A percentile compares a stretch with the other conserved stretches of the same genome.
Conservation (phyloP, 2,113 vertebrate species). For the Haliaeetus leucogaster region DNA sequence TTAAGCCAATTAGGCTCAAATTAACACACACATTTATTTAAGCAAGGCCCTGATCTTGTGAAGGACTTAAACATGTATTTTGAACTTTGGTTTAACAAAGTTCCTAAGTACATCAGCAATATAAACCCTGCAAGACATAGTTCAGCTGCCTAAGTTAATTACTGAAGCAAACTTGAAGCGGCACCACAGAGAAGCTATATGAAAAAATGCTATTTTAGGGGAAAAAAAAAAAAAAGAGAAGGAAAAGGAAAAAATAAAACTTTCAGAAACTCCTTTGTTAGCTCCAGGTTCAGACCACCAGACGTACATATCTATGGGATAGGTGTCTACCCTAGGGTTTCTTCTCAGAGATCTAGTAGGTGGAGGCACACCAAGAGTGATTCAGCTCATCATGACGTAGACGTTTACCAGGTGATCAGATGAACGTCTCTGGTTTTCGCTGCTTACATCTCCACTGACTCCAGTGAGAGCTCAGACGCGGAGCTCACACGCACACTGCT, state of each 20-base stretch:
- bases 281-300: background rate
- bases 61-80: background rate
- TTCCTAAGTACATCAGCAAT: background rate
- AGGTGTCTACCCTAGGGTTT: background rate
- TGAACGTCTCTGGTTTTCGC: background rate
- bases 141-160: background rate
- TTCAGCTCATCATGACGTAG: background rate
- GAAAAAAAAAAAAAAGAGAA: background rate
- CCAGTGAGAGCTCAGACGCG: background rate
- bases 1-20: conserved; percentile 42
- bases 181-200: background rate
- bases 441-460: background rate
- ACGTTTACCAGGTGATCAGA: background rate
- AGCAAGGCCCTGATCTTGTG: background rate
- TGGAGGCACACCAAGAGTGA: background rate
- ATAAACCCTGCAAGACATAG: background rate
- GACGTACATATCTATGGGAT: no score
- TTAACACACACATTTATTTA: conserved; percentile 40
- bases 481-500: background rate
- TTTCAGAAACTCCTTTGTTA: background rate
- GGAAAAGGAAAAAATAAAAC: background rate
- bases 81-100: background rate
- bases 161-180: background rate
- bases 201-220: background rate
- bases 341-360: background rate